These are phyloP conservation scores for Dipodomys spectabilis DNA, from an alignment of 2,113 vertebrate genomes.

Conservation along the genomic window DNA sequence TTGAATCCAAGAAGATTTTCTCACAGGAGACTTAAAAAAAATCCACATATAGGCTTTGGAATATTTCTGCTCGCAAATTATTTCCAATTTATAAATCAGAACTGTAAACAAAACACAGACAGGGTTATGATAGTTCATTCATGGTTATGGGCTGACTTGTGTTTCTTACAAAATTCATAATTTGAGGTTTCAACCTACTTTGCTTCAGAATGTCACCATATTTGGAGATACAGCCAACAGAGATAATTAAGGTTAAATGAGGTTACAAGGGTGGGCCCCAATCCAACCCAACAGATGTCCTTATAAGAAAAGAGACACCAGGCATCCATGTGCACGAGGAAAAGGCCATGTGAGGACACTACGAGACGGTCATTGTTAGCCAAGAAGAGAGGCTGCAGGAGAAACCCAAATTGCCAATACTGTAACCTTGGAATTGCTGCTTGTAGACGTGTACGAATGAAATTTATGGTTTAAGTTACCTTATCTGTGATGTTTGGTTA, in stretches of 20 bases:
- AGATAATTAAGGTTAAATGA: neutral
- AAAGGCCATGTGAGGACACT: neutral
- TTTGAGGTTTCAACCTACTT: neutral
- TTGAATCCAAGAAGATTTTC: conserved; percentile 11
- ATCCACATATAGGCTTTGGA: neutral
- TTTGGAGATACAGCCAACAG: neutral
- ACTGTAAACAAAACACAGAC: neutral
- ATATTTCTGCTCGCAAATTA: conserved; percentile 16
- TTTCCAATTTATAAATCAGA: conserved; percentile 22
- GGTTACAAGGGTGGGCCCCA: neutral
- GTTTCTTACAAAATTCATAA: neutral
- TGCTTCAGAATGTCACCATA: neutral
- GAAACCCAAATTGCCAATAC: neutral
- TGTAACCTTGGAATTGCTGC: neutral
- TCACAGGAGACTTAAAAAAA: neutral
- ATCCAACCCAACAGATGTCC: neutral
- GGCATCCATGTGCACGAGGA: neutral
- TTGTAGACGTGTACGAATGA: neutral
- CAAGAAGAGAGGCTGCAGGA: neutral
- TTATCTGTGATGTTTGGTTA: neutral
- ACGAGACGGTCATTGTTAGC: neutral
- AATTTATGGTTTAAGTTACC: neutral
- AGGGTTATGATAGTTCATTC: neutral
- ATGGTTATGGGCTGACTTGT: neutral
- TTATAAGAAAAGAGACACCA: neutral